phyloP scores from a whole-genome alignment of 1,140 invertebrate genomes.

The Rhopalosiphum maidis region DNA sequence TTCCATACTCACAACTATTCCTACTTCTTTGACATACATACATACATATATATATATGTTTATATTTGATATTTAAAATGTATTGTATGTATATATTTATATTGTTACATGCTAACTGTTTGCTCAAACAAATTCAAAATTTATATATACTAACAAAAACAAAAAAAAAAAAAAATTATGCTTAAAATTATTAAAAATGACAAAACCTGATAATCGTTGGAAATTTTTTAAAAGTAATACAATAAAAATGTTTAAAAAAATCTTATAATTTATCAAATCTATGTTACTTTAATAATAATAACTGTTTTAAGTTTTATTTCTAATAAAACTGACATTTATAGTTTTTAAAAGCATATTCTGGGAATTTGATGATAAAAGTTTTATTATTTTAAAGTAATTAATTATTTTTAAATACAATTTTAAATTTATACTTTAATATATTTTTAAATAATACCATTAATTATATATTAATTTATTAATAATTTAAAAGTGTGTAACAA shows the following conservation, averaged over 20 bases:
- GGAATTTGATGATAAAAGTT: neutral
- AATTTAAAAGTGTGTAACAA: neutral
- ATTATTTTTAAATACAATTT: neutral
- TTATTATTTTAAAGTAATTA: neutral
- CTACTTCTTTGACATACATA: constrained; percentile 2
- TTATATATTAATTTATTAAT: neutral
- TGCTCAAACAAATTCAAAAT: neutral
- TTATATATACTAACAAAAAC: neutral
- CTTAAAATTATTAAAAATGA: constrained; percentile 10
- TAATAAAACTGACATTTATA: neutral
- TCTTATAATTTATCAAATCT: neutral
- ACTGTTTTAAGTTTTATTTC: neutral
- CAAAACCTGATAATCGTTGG: neutral
- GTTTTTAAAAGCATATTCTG: neutral
- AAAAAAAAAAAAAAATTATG: neutral
- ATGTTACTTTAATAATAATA: neutral
- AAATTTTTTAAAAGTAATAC: neutral
- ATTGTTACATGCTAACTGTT: constrained; percentile 8
- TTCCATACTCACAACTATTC: constrained; percentile 47
- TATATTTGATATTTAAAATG: neutral
- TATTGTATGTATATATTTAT: constrained; percentile 6
- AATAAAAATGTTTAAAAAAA: neutral
- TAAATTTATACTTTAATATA: neutral
- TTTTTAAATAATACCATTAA: neutral
- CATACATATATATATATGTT: neutral